These are phyloP conservation scores for Leptosomus discolor DNA, from an alignment of 2,113 vertebrate species.

Conservation along the genomic window DNA sequence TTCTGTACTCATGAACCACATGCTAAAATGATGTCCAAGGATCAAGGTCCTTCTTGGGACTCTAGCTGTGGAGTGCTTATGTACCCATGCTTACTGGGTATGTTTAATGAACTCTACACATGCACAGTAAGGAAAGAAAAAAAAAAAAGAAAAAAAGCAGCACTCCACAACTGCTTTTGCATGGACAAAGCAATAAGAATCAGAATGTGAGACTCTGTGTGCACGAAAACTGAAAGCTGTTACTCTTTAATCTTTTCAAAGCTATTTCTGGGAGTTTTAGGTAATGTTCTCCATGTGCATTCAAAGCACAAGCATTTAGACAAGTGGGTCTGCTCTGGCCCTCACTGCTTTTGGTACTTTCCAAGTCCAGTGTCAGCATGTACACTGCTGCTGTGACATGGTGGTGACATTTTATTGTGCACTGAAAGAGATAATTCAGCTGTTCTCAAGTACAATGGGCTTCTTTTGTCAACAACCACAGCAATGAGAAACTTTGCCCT, in stretches of 20 bases:
- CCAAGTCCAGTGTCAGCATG: not conserved
- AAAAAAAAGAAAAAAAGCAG: not conserved
- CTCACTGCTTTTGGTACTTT: not conserved
- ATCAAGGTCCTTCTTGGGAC: not conserved
- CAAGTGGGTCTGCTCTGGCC: not conserved
- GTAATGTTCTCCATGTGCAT: not conserved
- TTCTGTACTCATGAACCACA: not conserved
- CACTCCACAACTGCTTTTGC: not conserved
- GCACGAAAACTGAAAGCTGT: not conserved
- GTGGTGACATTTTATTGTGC: not conserved
- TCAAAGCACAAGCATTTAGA: not conserved
- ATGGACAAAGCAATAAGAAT: not conserved
- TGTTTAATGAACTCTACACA: not conserved
- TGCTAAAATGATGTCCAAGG: not conserved
- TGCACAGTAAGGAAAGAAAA: not conserved
- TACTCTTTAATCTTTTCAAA: not conserved
- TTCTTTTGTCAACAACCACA: slow-evolving; percentile 6
- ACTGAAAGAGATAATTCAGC: not conserved
- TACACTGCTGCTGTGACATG: not conserved
- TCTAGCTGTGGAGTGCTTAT: not conserved
- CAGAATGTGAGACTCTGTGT: not conserved
- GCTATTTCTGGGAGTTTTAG: not conserved
- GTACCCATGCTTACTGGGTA: not conserved
- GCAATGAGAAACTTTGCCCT: not conserved
- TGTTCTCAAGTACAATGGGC: not conserved